Conservation (phyloP, 2,797 vertebrate genomes). For the Cuniculus paca region DNA sequence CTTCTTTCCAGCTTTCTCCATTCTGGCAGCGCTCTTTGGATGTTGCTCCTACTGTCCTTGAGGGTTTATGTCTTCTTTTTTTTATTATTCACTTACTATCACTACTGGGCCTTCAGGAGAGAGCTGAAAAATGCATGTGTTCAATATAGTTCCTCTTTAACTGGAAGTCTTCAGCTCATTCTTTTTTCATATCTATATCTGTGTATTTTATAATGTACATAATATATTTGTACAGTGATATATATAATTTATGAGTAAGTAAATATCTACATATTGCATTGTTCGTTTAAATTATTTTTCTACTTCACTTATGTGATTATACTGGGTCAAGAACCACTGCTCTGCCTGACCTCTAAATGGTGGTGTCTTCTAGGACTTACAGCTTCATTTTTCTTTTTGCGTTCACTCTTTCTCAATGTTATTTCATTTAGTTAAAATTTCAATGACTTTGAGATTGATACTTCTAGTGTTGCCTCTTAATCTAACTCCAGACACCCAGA, state of each 20-base stretch:
- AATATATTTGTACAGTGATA: constrained; percentile 34
- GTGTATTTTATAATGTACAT: constrained; percentile 49
- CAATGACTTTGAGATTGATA: not conserved
- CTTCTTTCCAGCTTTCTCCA: constrained; percentile 2
- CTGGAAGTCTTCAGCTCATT: constrained; percentile 60
- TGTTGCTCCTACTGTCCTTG: constrained; percentile 54
- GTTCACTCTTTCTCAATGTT: not conserved
- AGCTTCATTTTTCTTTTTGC: not conserved
- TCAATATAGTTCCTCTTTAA: constrained; percentile 60
- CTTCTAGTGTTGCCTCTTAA: not conserved
- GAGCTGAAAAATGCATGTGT: constrained; percentile 64
- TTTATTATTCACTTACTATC: constrained; percentile 51
- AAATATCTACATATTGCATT: not conserved
- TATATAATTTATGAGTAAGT: constrained; percentile 44
- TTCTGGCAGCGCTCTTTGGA: not conserved
- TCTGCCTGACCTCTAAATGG: not conserved
- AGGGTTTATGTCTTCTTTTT: constrained; percentile 14
- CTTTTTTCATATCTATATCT: constrained; percentile 55
- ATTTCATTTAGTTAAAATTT: not conserved
- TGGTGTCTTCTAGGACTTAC: not conserved
- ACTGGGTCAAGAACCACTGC: not conserved
- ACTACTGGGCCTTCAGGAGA: constrained; percentile 10
- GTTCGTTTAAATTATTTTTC: constrained; percentile 47
- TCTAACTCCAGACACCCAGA: constrained; percentile 26
- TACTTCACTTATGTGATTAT: not conserved